Evolutionary conservation across 2,113 vertebrate genomes (phyloP).

Genomic region (Garra rufa): DNA sequence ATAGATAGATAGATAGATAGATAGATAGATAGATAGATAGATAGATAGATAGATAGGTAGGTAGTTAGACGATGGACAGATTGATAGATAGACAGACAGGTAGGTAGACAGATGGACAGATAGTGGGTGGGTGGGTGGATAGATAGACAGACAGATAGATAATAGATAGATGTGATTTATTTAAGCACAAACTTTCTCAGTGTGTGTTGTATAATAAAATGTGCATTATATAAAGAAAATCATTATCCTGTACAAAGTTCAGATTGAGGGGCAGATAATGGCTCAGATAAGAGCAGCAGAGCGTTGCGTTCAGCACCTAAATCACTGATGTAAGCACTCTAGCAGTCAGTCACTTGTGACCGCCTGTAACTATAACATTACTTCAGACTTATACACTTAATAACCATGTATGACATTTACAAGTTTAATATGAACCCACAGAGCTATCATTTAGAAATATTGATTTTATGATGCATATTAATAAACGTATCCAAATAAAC

Average conservation of each 20-base stretch:
- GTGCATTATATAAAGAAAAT: neutral
- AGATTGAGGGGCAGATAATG: neutral
- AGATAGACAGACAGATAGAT: neutral
- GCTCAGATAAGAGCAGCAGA: neutral
- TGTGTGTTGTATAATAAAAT: neutral
- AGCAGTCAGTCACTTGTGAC: slow-evolving; percentile 2
- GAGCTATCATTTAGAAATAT: neutral
- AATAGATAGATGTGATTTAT: neutral
- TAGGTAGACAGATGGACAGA: neutral
- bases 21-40: neutral
- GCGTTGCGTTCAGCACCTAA: neutral
- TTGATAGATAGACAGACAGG: neutral
- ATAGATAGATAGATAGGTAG: neutral
- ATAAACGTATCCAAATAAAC: neutral
- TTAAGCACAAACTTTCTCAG: neutral
- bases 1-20: neutral
- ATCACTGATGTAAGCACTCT: slow-evolving; percentile 3
- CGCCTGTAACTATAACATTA: neutral
- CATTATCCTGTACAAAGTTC: slow-evolving; percentile 29
- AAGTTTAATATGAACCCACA: neutral
- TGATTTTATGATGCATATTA: neutral
- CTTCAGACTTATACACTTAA: neutral
- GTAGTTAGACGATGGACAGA: neutral
- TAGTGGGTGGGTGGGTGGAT: no score
- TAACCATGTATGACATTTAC: neutral